Base-by-base conservation (phyloP, 1,140 invertebrate species). In the Heliconius melpomene region DNA sequence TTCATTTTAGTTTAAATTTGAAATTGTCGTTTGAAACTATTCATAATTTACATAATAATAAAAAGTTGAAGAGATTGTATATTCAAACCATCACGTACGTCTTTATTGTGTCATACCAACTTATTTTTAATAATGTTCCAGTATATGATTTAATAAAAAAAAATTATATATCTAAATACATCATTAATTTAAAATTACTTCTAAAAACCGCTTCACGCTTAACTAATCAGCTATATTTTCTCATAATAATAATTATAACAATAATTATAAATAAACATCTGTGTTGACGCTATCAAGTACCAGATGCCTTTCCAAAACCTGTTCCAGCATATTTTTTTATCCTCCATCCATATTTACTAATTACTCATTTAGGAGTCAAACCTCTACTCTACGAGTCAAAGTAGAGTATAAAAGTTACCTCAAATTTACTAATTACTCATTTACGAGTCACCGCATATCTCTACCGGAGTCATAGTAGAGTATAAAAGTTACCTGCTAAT, bases 281-380 rank as follows among this genome's bases (percentile, higher is more conserved):
- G 87, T 82, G 79, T 86, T 85, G 89, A 89, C 89, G 90, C 86
- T 80, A 88, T 93, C 89, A 92, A 93, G 90, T 89, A 86, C 90
- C 91, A 92, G 91, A 92, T 93, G 91, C 89, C 89, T 88, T 86
- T 87, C 87, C 82, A 76, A 90, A 93, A 93, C 91, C 91, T 86
- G 91, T 92, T 94, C 88, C 85, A 87, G 83, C 40, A 46, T 16
- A 5, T 76, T 81, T 87, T 91, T 87, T 91, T 89, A 91, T 85
- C 83, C 88, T 91, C 91, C 90, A 85, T 88, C 87, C 72, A 40
- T 60, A 54, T 75, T 3, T 23, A 50, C 70, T 77, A 77, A 77
- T 77, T 82, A 32, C 71, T 38, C 36, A 72, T 40, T n/a, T 23
- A 38, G 36, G 7, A 71, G 70, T 29, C 70, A 71, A 11, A 29